Base-by-base conservation (phyloP, 2,113 vertebrate genomes). In the Cricetomys ansorgei region DNA sequence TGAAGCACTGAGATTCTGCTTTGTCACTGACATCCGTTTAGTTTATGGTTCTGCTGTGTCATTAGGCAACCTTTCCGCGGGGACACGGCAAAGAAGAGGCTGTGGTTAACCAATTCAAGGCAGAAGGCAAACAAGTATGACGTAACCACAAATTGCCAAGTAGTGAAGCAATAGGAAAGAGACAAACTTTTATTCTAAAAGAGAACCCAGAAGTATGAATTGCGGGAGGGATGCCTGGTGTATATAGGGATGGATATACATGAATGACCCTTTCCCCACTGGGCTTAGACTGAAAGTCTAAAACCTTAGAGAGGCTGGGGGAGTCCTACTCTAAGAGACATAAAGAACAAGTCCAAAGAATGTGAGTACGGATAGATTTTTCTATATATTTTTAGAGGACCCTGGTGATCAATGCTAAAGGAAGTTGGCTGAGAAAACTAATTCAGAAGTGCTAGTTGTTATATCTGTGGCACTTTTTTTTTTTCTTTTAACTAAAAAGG, bases 31-130 rank as follows among this genome's bases (percentile, higher is more conserved):
- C 92, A 86, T 5, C 40, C 88, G 87, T 92, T 97, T 94, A 83
- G 91, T 96, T 97, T 96, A 97, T 59, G 87, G 92, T 70, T 95
- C 90, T 97, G 94, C 91, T 87, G 5, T 95, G 96, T 97, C 97
- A 97, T 92, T 83, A 89, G 50, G 29, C 85, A 91, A 94, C 77
- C 95, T 95, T 91, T 94, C n/a, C 11, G 1, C 53, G n/a, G 67
- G 92, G 77, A 97, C 88, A 87, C 25, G 0, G 76, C 40, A 80
- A 72, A 59, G 50, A 86, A 48, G 72, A 91, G 34, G 37, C 91
- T 92, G 53, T 0, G 0, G 16, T 96, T 94, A 94, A 97, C 83
- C 70, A 70, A 85, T 83, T 94, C 92, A 31, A 70, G 76, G n/a
- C 81, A 67, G 65, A 77, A 93, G 31, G 43, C 62, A 92, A 84